Base-by-base conservation (phyloP, 2,888 invertebrate species). In the Rhogogaster chlorosoma region DNA sequence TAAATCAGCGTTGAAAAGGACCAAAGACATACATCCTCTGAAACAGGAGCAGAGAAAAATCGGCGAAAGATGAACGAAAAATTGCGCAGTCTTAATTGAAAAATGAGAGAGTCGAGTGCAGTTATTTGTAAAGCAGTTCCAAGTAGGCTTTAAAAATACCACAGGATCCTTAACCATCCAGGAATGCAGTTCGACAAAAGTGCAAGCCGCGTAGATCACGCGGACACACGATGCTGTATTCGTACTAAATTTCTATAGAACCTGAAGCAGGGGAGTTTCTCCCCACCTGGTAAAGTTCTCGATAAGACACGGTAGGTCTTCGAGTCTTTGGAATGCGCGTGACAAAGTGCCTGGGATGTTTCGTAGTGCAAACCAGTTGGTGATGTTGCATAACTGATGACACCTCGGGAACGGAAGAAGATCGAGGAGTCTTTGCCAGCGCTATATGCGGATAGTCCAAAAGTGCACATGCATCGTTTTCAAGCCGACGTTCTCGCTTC, bases 361-460 rank as follows among this genome's bases (percentile, higher is more conserved):
- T 91, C 90, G 90, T 91, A 92, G 91, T 89, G 92, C 92, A 91
- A 91, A 89, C 89, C 89, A 89, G 90, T 91, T 90, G 88, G 90
- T 89, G 89, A 90, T 90, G 89, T 91, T 91, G 91, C 91, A 91
- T 91, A 91, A 91, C 89, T 88, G 88, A 88, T 88, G 84, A 83
- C 83, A 83, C 64, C 83, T 67, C 64, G 67, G 18, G 67, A 83
- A 83, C 83, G 83, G 83, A 83, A 83, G 83, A 64, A 57, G 53
- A 70, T 49, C 49, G 42, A 49, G 88, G 88, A 87, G 87, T 89
- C 89, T 89, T 91, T 91, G 91, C 91, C 91, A 91, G 88, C 89
- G 87, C 87, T 89, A 88, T 88, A 89, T 88, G 89, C 88, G 89
- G 89, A 86, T 87, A 86, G 88, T 88, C 88, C 87, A 88, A 90